A percentile compares a stretch with the other conserved stretches of the same genome.
phyloP scores from a whole-genome alignment of 2,888 invertebrate species.

The Lithophane socia region DNA sequence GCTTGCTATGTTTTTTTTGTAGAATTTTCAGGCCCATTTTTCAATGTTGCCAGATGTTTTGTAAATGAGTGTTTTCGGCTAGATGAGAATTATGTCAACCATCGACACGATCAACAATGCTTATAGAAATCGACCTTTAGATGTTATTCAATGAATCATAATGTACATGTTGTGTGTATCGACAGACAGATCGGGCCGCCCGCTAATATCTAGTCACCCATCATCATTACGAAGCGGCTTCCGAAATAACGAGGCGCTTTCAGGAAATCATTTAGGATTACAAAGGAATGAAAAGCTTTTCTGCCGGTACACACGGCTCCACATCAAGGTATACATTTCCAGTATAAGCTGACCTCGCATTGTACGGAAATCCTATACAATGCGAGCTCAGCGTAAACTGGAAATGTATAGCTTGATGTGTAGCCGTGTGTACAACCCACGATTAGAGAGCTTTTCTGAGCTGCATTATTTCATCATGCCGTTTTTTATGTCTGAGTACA shows the following conservation, averaged over 20 bases:
- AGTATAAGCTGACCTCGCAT: too few species aligned
- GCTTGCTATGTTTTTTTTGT: neutral
- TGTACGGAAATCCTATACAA: too few species aligned
- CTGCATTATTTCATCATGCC: neutral
- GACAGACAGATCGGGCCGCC: neutral
- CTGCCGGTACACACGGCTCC: too few species aligned
- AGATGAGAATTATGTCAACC: neutral
- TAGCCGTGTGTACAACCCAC: too few species aligned
- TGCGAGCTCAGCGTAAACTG: too few species aligned
- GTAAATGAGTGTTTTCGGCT: too few species aligned
- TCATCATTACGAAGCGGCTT: neutral
- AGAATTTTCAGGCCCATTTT: neutral
- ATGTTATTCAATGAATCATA: neutral
- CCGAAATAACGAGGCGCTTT: neutral
- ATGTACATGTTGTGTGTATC: neutral
- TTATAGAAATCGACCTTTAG: neutral
- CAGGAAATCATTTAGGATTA: neutral
- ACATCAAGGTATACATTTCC: too few species aligned
- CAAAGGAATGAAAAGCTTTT: neutral
- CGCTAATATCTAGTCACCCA: neutral
- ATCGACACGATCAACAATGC: neutral
- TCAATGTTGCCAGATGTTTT: neutral
- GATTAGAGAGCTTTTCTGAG: neutral
- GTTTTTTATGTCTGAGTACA: neutral
- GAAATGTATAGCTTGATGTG: too few species aligned